A percentile compares a stretch with the other conserved stretches of the same genome.
phyloP scores from a whole-genome alignment of 2,888 invertebrate species.

The Cancer borealis region DNA sequence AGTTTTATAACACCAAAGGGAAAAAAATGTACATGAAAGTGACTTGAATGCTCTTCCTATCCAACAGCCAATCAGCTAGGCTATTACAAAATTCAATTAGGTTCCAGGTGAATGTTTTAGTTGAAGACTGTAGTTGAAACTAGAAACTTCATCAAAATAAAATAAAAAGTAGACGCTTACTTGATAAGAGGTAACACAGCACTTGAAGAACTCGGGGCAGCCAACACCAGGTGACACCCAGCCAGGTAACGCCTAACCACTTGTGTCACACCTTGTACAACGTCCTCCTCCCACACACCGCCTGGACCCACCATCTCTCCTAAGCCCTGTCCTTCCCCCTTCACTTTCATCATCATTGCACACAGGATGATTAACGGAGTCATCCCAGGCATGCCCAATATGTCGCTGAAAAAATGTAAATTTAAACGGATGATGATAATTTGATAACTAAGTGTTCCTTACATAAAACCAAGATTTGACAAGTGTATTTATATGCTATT shows the following conservation, averaged over 20 bases:
- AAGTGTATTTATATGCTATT: too few relatives aligned
- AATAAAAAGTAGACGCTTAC: background rate
- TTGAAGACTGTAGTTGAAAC: background rate
- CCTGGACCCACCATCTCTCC: background rate
- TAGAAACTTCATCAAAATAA: too few relatives aligned
- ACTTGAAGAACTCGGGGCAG: background rate
- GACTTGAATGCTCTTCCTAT: too few relatives aligned
- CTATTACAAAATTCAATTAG: too few relatives aligned
- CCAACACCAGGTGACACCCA: background rate
- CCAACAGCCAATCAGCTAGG: too few relatives aligned
- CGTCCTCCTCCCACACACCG: constrained; percentile 39
- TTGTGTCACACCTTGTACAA: background rate
- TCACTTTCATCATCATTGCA: background rate
- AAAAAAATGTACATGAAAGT: too few relatives aligned
- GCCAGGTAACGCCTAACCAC: background rate
- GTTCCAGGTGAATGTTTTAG: too few relatives aligned
- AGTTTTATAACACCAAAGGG: too few relatives aligned
- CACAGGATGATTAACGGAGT: background rate
- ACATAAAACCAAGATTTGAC: too few relatives aligned
- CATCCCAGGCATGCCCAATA: background rate
- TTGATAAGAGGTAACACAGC: background rate
- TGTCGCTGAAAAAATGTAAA: background rate
- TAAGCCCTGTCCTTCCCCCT: background rate
- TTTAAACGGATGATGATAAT: background rate
- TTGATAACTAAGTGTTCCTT: too few relatives aligned